phyloP scores from a whole-genome alignment of 2,888 invertebrate species.

The Deilephila porcellus region DNA sequence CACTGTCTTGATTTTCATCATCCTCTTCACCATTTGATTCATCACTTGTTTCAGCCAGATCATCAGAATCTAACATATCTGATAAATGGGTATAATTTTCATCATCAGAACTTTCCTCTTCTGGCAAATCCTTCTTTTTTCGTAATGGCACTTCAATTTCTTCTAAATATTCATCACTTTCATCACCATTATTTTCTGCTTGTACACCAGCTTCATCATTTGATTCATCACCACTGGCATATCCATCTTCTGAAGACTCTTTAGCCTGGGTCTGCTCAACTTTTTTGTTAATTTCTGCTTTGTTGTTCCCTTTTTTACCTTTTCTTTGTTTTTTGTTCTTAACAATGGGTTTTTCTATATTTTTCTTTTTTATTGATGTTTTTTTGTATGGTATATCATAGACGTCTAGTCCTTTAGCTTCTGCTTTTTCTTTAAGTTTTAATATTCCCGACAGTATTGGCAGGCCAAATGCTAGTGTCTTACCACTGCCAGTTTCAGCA shows the following conservation, averaged over 20 bases:
- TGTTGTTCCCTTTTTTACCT: slow-evolving; percentile 46
- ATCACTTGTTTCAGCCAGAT: slow-evolving; percentile 60
- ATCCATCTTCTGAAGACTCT: slow-evolving; percentile 74
- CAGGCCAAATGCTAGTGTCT: slow-evolving; percentile 98
- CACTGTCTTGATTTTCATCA: slow-evolving; percentile 38
- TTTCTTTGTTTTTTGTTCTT: slow-evolving; percentile 38
- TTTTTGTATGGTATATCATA: slow-evolving; percentile 76
- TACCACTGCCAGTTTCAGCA: slow-evolving; percentile 99
- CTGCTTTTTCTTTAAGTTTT: slow-evolving; percentile 84
- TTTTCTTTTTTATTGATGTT: slow-evolving; percentile 60
- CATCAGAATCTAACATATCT: slow-evolving; percentile 72
- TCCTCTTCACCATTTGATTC: slow-evolving; percentile 46
- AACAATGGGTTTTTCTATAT: slow-evolving; percentile 34
- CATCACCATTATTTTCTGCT: slow-evolving; percentile 34
- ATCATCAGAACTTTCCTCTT: slow-evolving; percentile 68
- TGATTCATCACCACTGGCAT: slow-evolving; percentile 64
- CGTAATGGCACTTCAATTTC: slow-evolving; percentile 70
- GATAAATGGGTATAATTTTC: slow-evolving; percentile 72
- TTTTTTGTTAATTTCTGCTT: slow-evolving; percentile 37
- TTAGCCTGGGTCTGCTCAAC: slow-evolving; percentile 38
- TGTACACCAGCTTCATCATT: slow-evolving; percentile 40
- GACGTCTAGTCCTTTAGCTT: slow-evolving; percentile 64
- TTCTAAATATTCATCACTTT: slow-evolving; percentile 60
- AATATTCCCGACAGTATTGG: slow-evolving; percentile 95
- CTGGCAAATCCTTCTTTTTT: slow-evolving; percentile 60